phyloP scores from a whole-genome alignment of 1,140 invertebrate genomes.

The Dinoponera quadriceps region DNA sequence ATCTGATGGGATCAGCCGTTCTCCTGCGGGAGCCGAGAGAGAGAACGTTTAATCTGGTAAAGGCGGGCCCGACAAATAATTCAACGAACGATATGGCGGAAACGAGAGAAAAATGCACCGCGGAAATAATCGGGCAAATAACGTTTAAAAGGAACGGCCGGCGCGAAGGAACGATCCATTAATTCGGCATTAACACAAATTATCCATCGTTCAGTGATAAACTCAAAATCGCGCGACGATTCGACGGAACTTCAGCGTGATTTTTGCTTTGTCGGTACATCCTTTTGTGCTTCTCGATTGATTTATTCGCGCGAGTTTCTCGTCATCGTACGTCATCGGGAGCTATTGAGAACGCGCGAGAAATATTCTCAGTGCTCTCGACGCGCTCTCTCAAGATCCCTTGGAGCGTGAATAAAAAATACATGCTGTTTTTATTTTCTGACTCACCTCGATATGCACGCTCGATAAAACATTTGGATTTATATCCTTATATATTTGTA shows the following conservation, averaged over 20 bases:
- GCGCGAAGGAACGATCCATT: not conserved
- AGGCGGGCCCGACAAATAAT: constrained; percentile 50
- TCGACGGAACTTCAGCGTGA: too few species aligned
- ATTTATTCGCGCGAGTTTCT: not conserved
- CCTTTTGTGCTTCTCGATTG: not conserved
- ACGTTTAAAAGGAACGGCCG: not conserved
- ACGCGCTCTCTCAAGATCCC: not conserved
- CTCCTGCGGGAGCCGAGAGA: constrained; percentile 27
- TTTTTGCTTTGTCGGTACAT: not conserved
- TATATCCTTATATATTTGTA: not conserved
- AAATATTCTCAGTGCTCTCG: not conserved
- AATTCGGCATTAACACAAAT: too few species aligned
- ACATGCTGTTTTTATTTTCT: not conserved
- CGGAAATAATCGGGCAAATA: constrained; percentile 12
- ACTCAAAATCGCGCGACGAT: too few species aligned
- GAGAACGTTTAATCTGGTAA: constrained; percentile 52
- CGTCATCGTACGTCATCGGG: not conserved
- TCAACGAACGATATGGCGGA: constrained; percentile 36
- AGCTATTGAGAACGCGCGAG: not conserved
- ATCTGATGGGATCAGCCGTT: constrained; percentile 53
- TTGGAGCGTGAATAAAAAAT: not conserved
- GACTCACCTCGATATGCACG: not conserved
- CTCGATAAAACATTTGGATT: constrained; percentile 27
- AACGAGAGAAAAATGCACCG: constrained; percentile 36
- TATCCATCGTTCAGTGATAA: too few species aligned